Conservation (phyloP, 2,113 vertebrate species). For the Indri indri region DNA sequence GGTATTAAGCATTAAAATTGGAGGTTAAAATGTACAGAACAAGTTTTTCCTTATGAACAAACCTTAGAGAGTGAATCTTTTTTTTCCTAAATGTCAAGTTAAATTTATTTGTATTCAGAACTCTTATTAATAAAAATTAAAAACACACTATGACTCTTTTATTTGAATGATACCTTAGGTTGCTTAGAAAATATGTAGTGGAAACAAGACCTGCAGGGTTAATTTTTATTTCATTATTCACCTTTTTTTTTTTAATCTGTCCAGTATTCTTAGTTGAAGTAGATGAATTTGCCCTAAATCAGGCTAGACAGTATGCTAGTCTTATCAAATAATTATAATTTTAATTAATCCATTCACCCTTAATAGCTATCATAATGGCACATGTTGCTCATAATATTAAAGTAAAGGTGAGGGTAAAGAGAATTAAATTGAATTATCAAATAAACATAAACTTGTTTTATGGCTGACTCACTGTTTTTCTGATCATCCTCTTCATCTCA, state of each 20-base stretch:
- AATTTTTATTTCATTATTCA: slow-evolving; percentile 39
- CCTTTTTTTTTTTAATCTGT: background rate
- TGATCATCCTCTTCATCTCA: background rate
- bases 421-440: background rate
- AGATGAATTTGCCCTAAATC: slow-evolving; percentile 46
- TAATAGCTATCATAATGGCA: slow-evolving; percentile 20
- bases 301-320: slow-evolving; percentile 8
- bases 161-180: slow-evolving; percentile 44
- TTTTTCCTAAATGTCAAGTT: slow-evolving; percentile 55
- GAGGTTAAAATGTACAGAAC: slow-evolving; percentile 52
- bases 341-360: slow-evolving; percentile 64
- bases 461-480: background rate
- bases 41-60: slow-evolving; percentile 36
- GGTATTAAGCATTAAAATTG: slow-evolving; percentile 47
- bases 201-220: background rate
- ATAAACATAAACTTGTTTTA: slow-evolving; percentile 14
- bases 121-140: slow-evolving; percentile 68
- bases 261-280: slow-evolving; percentile 46
- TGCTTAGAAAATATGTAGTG: background rate
- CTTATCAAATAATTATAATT: slow-evolving; percentile 68
- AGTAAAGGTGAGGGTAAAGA: background rate
- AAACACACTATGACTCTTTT: slow-evolving; percentile 49
- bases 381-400: background rate
- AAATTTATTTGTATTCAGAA: slow-evolving; percentile 65
- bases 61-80: slow-evolving; percentile 44